Evolutionary conservation across 1,140 invertebrate genomes (phyloP).

Genomic region (Zaprionus capensis): DNA sequence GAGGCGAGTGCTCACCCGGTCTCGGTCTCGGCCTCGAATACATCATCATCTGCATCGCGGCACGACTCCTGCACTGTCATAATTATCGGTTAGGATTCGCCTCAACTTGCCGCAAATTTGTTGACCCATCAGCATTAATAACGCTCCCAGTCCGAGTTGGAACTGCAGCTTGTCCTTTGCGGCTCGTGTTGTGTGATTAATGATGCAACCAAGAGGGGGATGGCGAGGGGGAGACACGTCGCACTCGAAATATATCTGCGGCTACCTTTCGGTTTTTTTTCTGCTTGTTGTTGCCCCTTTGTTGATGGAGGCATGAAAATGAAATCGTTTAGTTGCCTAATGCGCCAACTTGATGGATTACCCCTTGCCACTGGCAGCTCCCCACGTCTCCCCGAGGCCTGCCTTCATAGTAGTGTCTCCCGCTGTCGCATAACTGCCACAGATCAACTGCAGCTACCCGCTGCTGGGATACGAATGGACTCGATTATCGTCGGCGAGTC

Average conservation of each 20-base stretch:
- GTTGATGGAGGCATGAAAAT: constrained; percentile 49
- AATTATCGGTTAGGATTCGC: constrained; percentile 82
- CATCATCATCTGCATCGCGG: constrained; percentile 73
- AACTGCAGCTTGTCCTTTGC: constrained; percentile 47
- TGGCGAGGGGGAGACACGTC: background rate
- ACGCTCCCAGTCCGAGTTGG: constrained; percentile 10
- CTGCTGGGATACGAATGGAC: constrained; percentile 53
- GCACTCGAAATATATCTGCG: constrained; percentile 70
- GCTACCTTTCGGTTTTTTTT: constrained; percentile 58
- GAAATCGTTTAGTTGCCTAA: constrained; percentile 80
- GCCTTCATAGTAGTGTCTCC: background rate
- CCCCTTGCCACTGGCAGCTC: constrained; percentile 21
- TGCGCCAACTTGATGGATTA: constrained; percentile 83
- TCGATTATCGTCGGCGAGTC: constrained; percentile 5
- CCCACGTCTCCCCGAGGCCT: background rate
- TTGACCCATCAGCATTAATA: constrained; percentile 73
- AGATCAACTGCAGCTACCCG: constrained; percentile 50
- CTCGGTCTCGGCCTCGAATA: constrained; percentile 42
- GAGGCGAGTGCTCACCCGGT: background rate
- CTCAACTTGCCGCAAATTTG: constrained; percentile 77
- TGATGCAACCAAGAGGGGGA: constrained; percentile 45
- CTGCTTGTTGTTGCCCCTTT: constrained; percentile 11
- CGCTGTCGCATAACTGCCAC: constrained; percentile 19
- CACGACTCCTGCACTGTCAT: constrained; percentile 81
- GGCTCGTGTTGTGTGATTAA: constrained; percentile 84